Evolutionary conservation across 2,797 vertebrate species (phyloP), one percentile per base, ranked within the genome.

Genomic region (Gallinago nigripennis): DNA sequence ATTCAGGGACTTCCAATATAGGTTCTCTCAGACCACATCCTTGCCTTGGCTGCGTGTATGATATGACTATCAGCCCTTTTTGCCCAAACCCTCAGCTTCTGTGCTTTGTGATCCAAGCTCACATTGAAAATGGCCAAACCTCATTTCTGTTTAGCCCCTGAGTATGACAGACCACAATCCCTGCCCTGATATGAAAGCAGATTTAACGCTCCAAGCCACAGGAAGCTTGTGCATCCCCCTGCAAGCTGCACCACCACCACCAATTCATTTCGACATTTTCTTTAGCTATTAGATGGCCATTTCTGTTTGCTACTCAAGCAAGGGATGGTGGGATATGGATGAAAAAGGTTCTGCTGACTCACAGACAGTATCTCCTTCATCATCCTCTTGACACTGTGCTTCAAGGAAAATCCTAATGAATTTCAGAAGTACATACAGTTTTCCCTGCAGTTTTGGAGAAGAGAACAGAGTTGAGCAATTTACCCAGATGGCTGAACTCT

Each of bases 31-130:
- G 31, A 28, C 30, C 39, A n/a, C 8, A 4, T 15, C 54, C 60
- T 80, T 83, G 23, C 27, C 27, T 78, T 31, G 48, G 14, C 30
- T 27, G 8, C 6, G n/a, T 37, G 15, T 58, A 54, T 50, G 60
- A 48, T 48, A 27, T 0, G 0, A 39, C 9, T 5, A 1, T 39
- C 30, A 54, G 28, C 14, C 23, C 11, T 41, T 87, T 41, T 35
- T 16, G 21, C 23, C 30, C 50, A 51, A 17, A 65, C 3, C 4
- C 21, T 61, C 60, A 41, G 45, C 37, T 76, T 64, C 68, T 72
- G 50, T 28, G 18, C 14, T 28, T 68, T 27, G 25, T 12, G 4
- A 39, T 39, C 16, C 54, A 50, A 82, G 68, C 8, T 76, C 21
- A 28, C 3, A 20, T 27, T 72, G 57, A 76, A 82, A 58, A 41